Conservation (phyloP, 2,113 vertebrate genomes). For the Spea multiplicata region DNA sequence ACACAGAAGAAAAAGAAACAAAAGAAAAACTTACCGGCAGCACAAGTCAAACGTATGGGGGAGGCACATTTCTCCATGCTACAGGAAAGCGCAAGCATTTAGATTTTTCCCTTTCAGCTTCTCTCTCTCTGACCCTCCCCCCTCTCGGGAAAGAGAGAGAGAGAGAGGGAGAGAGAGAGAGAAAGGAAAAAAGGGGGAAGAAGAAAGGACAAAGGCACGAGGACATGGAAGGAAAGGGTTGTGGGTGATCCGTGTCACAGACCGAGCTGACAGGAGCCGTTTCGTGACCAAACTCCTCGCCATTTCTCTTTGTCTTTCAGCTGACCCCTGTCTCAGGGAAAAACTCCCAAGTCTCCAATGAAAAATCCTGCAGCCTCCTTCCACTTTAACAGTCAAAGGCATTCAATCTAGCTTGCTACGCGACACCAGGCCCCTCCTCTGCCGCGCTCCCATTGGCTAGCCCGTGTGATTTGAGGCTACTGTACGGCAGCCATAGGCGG, state of each 20-base stretch:
- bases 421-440: constrained; percentile 71
- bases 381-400: constrained; percentile 93
- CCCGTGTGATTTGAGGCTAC: constrained; percentile 51
- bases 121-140: constrained; percentile 59
- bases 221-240: constrained; percentile 63
- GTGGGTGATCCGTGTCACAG: constrained; percentile 67
- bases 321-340: constrained; percentile 79
- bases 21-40: constrained; percentile 65
- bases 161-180: neutral
- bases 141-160: constrained; percentile 37
- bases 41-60: constrained; percentile 51
- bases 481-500: constrained; percentile 56
- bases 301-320: constrained; percentile 85
- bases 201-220: constrained; percentile 66
- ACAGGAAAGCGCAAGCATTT: constrained; percentile 17
- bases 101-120: constrained; percentile 55
- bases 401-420: constrained; percentile 93
- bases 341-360: constrained; percentile 79
- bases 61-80: constrained; percentile 9
- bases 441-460: constrained; percentile 66
- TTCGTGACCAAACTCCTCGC: constrained; percentile 64
- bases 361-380: constrained; percentile 82
- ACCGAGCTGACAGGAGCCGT: constrained; percentile 66
- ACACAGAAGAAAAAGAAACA: constrained; percentile 57
- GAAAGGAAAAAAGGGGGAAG: constrained; percentile 59